Percentiles rank a stretch among this genome's conserved stretches.
Conservation (phyloP, 92 coral and sea anemone species). For the Epizoanthus scotinus region DNA sequence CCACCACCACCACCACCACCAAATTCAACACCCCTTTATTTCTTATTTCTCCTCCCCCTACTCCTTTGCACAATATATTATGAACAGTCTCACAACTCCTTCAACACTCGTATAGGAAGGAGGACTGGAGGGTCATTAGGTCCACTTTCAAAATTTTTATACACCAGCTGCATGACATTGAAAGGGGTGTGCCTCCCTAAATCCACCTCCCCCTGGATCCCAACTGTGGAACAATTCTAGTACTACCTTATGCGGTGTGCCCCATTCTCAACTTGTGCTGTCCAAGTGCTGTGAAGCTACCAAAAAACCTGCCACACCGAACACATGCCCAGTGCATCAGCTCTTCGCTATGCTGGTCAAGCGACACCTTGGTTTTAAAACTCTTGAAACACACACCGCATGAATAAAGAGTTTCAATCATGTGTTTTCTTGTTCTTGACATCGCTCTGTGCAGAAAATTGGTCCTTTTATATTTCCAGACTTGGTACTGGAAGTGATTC, state of each 20-base stretch:
- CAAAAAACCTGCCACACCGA: slow-evolving; percentile 87
- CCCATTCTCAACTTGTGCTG: slow-evolving; percentile 84
- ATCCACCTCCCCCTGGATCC: too few species aligned
- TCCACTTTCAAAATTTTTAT: too few species aligned
- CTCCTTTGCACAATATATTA: too few species aligned
- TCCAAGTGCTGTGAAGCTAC: slow-evolving; percentile 86
- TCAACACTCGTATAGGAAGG: too few species aligned
- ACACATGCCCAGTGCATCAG: slow-evolving; percentile 96
- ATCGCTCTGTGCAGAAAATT: slow-evolving; percentile 58
- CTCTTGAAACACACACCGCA: slow-evolving; percentile 96
- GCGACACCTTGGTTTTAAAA: slow-evolving; percentile 75
- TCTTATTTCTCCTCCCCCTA: too few species aligned
- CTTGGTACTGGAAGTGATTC: slow-evolving; percentile 59
- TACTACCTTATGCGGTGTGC: slow-evolving; percentile 53
- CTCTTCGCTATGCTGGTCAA: slow-evolving; percentile 93
- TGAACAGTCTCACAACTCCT: too few species aligned
- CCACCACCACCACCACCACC: too few species aligned
- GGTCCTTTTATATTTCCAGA: slow-evolving; percentile 65
- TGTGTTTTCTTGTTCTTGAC: slow-evolving; percentile 44
- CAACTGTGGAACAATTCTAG: too few species aligned
- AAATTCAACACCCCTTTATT: too few species aligned
- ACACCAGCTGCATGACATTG: too few species aligned
- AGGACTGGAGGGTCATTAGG: too few species aligned
- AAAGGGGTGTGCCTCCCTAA: too few species aligned
- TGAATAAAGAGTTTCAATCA: slow-evolving; percentile 65